These are phyloP conservation scores for Timandra comae DNA, from an alignment of 2,888 invertebrate species.

Conservation along the genomic window DNA sequence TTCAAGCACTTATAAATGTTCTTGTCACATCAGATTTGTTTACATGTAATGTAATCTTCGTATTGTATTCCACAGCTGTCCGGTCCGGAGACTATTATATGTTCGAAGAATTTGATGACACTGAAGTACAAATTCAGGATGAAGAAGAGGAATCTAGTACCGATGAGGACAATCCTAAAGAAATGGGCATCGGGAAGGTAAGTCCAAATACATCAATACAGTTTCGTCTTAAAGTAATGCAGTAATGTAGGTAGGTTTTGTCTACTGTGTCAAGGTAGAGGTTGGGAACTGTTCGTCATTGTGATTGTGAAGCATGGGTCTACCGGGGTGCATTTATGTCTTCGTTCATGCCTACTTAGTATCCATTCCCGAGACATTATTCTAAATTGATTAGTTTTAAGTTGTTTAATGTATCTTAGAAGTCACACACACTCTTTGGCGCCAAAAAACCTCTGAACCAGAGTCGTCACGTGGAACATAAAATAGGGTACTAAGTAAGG, in stretches of 20 bases:
- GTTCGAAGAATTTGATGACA: conserved; percentile 96
- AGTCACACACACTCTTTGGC: conserved; percentile 13
- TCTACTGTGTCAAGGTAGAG: conserved; percentile 14
- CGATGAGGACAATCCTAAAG: conserved; percentile 69
- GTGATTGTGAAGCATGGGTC: conserved; percentile 25
- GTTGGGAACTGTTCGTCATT: conserved; percentile 18
- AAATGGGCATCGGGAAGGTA: conserved; percentile 77
- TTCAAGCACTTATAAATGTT: no score
- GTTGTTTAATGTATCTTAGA: no score
- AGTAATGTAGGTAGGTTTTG: conserved; percentile 10
- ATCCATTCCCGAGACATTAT: conserved; percentile 11
- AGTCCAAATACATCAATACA: conserved; percentile 10
- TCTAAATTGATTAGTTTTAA: conserved; percentile 15
- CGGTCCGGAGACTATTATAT: conserved; percentile 99
- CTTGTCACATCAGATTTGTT: no score
- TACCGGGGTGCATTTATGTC: conserved; percentile 12
- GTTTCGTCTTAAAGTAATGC: conserved; percentile 10
- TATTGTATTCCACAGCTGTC: conserved; percentile 82
- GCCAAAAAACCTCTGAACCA: conserved; percentile 11
- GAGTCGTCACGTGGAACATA: conserved; percentile 6
- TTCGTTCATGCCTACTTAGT: conserved; percentile 20
- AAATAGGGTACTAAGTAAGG: conserved; percentile 20
- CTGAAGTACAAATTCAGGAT: conserved; percentile 81
- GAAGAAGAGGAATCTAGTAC: conserved; percentile 76
- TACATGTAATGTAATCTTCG: no score